Percentiles rank a stretch among this genome's conserved stretches.
phyloP scores from a whole-genome alignment of 37 sponge, comb jelly and placozoan genomes.

The Beroe ovata region DNA sequence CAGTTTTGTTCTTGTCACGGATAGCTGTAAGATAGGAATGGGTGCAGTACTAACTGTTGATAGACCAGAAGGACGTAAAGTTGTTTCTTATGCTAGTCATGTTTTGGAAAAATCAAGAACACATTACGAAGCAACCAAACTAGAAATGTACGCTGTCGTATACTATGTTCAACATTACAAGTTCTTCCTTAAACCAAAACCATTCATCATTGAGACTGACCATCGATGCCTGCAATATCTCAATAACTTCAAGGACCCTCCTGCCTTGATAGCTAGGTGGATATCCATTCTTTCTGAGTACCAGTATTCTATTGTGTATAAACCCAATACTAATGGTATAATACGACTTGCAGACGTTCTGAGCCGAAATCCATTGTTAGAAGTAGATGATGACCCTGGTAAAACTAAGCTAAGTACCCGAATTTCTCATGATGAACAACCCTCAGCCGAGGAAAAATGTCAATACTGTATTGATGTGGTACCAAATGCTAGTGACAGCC shows the following conservation, averaged over 20 bases:
- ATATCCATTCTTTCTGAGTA: background rate
- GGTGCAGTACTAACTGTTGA: slow-evolving; percentile 13
- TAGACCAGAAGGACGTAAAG: background rate
- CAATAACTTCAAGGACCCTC: background rate
- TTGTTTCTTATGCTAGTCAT: background rate
- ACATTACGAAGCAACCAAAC: background rate
- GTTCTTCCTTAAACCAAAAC: background rate
- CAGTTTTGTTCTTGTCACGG: slow-evolving; percentile 66
- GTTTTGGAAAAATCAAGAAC: background rate
- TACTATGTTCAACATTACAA: background rate
- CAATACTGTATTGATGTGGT: too few species aligned
- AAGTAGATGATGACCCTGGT: background rate
- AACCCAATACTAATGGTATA: background rate
- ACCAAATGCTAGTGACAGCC: background rate
- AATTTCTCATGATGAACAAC: background rate
- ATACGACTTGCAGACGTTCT: background rate
- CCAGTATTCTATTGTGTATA: background rate
- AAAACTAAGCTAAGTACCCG: background rate
- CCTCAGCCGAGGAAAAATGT: too few species aligned
- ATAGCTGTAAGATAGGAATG: slow-evolving; percentile 38
- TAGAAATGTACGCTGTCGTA: background rate
- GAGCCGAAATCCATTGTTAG: background rate
- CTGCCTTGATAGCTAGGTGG: background rate
- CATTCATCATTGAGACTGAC: background rate
- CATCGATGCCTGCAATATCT: background rate